A percentile compares a stretch with the other conserved stretches of the same genome.
phyloP scores from a whole-genome alignment of 2,888 invertebrate genomes.

The Hedychridium roseum region DNA sequence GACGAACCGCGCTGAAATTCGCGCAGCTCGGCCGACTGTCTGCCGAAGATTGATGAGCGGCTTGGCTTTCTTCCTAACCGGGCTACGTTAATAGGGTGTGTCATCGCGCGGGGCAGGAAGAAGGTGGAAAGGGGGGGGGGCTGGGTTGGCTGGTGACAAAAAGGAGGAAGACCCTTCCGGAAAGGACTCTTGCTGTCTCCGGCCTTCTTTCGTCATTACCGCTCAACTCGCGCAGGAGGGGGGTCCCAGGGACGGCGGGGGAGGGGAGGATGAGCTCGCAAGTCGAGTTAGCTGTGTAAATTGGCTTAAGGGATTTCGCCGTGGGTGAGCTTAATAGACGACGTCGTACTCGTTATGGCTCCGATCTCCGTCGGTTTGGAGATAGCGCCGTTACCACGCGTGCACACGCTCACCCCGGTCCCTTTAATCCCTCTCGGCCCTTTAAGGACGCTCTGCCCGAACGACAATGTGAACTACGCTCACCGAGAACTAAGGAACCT shows the following conservation, averaged over 20 bases:
- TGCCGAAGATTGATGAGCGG: slow-evolving; percentile 32
- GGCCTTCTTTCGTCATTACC: slow-evolving; percentile 30
- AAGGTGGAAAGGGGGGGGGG: too few species aligned
- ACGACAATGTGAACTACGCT: too few species aligned
- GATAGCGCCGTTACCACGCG: too few species aligned
- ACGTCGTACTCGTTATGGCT: slow-evolving; percentile 37
- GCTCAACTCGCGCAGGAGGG: slow-evolving; percentile 8
- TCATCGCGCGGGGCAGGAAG: too few species aligned
- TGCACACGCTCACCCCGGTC: background rate
- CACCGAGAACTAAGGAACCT: too few species aligned
- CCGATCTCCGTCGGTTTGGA: slow-evolving; percentile 18
- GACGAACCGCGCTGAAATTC: too few species aligned
- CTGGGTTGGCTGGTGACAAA: background rate
- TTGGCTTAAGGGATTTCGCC: slow-evolving; percentile 61
- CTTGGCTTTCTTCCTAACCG: too few species aligned
- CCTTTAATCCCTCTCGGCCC: too few species aligned
- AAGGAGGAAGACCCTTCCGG: slow-evolving; percentile 5
- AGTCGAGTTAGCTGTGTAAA: slow-evolving; percentile 53
- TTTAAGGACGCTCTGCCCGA: too few species aligned
- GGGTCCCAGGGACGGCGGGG: slow-evolving; percentile 7
- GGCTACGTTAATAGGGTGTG: too few species aligned
- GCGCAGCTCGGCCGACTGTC: slow-evolving; percentile 4
- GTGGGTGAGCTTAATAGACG: slow-evolving; percentile 44
- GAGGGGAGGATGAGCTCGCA: slow-evolving; percentile 28
- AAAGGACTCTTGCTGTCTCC: slow-evolving; percentile 3